A percentile compares a stretch with the other conserved stretches of the same genome.
These are phyloP conservation scores for Cephonodes hylas DNA, from an alignment of 2,888 invertebrate species.

Conservation along the genomic window DNA sequence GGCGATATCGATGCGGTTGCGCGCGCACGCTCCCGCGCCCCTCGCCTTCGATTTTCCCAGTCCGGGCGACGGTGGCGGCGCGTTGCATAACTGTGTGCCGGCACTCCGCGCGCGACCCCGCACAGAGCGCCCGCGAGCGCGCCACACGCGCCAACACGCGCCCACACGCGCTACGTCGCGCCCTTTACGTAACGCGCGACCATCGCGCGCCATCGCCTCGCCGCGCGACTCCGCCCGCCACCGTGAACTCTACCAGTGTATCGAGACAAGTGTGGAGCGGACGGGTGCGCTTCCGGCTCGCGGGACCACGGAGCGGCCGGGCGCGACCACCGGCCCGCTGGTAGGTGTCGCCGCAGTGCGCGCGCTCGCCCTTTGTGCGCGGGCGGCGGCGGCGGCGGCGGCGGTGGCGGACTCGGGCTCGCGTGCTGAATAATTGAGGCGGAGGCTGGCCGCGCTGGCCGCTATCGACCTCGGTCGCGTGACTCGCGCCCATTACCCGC, in stretches of 20 bases:
- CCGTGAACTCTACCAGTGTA: conserved; percentile 58
- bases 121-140: conserved; percentile 76
- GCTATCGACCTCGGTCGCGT: conserved; percentile 80
- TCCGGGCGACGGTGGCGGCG: conserved; percentile 71
- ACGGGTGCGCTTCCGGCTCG: conserved; percentile 41
- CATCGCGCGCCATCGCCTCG: conserved; percentile 44
- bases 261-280: conserved; percentile 55
- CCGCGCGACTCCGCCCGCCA: conserved; percentile 23
- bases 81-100: conserved; percentile 76
- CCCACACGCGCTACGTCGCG: conserved; percentile 68
- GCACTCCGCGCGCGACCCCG: conserved; percentile 79
- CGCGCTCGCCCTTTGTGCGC: conserved; percentile 63
- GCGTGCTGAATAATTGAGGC: conserved; percentile 76
- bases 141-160: conserved; percentile 65
- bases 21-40: conserved; percentile 66
- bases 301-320: conserved; percentile 43
- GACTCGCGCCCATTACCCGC: conserved; percentile 66
- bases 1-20: conserved; percentile 63
- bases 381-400: conserved; percentile 48
- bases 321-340: conserved; percentile 61
- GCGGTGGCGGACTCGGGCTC: conserved; percentile 55
- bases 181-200: conserved; percentile 78
- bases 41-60: conserved; percentile 68
- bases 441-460: conserved; percentile 72
- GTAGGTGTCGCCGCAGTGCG: conserved; percentile 68